phyloP scores from a whole-genome alignment of 2,113 vertebrate genomes.

The Notechis scutatus region DNA sequence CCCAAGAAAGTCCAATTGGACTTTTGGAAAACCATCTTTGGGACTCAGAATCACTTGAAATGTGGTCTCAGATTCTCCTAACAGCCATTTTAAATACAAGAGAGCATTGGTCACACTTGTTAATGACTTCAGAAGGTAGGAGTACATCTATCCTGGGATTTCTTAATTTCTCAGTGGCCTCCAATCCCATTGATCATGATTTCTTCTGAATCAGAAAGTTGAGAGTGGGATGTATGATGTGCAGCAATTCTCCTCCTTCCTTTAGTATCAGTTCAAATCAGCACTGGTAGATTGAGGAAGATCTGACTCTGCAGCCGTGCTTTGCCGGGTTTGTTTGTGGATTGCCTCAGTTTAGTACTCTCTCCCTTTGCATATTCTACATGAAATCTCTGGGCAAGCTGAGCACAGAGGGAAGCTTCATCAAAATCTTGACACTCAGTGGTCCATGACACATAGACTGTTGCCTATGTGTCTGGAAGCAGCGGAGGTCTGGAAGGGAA shows the following conservation, averaged over 20 bases:
- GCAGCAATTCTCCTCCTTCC: not conserved
- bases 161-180: not conserved
- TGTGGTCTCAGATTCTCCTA: not conserved
- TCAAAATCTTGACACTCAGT: not conserved
- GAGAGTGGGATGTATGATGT: not conserved
- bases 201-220: not conserved
- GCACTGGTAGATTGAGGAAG: not conserved
- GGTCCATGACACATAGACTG: not conserved
- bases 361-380: not conserved
- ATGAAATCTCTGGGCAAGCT: not conserved
- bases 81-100: not conserved
- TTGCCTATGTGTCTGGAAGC: not conserved
- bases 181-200: not conserved
- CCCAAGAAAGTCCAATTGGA: not conserved
- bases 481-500: not conserved
- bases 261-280: not conserved
- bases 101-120: not conserved
- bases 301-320: not conserved
- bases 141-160: not conserved
- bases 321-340: not conserved
- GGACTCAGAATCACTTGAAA: not conserved
- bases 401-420: not conserved
- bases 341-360: not conserved
- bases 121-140: not conserved
- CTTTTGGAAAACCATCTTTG: not conserved